Evolutionary conservation across 2,797 vertebrate species (phyloP).

Genomic region (Mycteria americana): DNA sequence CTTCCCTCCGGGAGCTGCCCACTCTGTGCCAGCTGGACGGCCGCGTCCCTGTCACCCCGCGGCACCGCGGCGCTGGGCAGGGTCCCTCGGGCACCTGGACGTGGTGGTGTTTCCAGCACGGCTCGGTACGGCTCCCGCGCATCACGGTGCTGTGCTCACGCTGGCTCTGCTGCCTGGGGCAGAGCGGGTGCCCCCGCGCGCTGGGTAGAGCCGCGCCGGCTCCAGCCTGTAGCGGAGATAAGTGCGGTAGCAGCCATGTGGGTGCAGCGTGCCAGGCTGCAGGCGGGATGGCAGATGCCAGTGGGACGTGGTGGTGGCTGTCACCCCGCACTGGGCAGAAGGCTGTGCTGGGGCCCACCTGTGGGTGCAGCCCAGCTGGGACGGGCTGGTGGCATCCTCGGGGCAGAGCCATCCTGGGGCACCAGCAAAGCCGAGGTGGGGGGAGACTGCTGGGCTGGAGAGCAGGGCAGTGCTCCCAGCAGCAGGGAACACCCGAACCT

Average conservation of each 20-base stretch:
- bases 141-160: accelerated
- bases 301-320: neutral
- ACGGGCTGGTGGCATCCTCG: neutral
- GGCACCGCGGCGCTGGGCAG: accelerated
- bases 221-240: neutral
- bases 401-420: neutral
- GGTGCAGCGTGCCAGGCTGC: neutral
- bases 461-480: neutral
- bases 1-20: neutral
- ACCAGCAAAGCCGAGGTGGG: accelerated
- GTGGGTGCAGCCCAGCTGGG: neutral
- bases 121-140: accelerated
- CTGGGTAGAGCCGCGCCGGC: neutral
- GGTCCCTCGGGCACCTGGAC: neutral
- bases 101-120: accelerated
- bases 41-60: neutral
- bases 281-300: neutral
- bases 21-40: neutral
- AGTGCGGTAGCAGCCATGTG: accelerated
- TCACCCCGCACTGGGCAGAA: neutral
- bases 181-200: neutral
- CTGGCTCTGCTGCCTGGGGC: neutral
- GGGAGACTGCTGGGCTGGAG: neutral
- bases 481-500: accelerated
- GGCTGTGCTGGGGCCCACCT: accelerated